Conservation (phyloP, 2,113 vertebrate species). For the Forbesichthys agassizii region DNA sequence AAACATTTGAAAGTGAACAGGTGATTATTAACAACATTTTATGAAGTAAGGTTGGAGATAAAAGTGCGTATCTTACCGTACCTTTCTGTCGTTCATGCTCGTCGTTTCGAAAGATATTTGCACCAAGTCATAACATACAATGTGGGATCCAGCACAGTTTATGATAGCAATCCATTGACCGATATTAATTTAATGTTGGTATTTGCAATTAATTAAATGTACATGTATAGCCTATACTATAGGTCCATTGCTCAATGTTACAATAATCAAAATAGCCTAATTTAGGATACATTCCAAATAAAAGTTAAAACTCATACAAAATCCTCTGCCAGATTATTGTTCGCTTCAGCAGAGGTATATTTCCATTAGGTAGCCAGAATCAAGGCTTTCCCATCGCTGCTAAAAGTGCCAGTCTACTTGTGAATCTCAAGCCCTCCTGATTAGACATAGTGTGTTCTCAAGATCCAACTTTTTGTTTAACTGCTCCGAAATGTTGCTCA, state of each 20-base stretch:
- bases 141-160: slow-evolving; percentile 5
- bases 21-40: too few species aligned
- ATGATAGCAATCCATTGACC: slow-evolving; percentile 47
- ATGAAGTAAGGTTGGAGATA: slow-evolving; percentile 1
- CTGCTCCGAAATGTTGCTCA: slow-evolving; percentile 68
- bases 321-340: not conserved
- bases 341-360: not conserved
- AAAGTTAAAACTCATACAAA: not conserved
- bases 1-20: not conserved
- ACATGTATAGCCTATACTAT: not conserved
- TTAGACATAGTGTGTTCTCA: not conserved
- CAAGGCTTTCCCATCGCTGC: not conserved
- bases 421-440: not conserved
- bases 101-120: not conserved
- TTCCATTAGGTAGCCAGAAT: not conserved
- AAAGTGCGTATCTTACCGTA: slow-evolving; percentile 3
- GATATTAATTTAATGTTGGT: not conserved
- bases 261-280: not conserved
- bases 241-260: not conserved
- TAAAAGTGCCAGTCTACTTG: not conserved
- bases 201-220: not conserved
- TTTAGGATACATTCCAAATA: too few species aligned
- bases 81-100: not conserved
- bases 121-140: slow-evolving; percentile 8
- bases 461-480: not conserved